Percentiles rank a stretch among this genome's conserved stretches.
phyloP scores from a whole-genome alignment of 2,888 invertebrate species.

The Hirtodrosophila histrioides region DNA sequence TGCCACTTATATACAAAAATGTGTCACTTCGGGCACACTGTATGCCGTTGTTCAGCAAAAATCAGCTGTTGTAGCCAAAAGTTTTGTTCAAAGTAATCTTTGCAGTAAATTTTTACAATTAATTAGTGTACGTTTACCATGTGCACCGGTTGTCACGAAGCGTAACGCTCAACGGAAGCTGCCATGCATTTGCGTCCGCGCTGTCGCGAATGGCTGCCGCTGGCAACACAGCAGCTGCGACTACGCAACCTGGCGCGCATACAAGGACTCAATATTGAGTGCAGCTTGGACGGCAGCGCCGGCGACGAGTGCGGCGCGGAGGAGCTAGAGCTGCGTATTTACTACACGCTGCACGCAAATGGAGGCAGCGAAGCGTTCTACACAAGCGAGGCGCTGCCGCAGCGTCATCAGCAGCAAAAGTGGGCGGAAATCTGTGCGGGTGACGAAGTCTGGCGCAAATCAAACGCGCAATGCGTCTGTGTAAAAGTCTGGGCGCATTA shows the following conservation, averaged over 20 bases:
- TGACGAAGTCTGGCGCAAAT: conserved; percentile 85
- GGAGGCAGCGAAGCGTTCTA: conserved; percentile 93
- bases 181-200: conserved; percentile 78
- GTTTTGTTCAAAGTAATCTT: conserved; percentile 44
- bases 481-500: conserved; percentile 82
- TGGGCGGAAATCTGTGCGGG: conserved; percentile 91
- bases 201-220: conserved; percentile 85
- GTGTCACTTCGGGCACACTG: conserved; percentile 33
- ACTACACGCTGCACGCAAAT: conserved; percentile 92
- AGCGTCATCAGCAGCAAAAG: conserved; percentile 88
- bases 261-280: conserved; percentile 87
- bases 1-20: conserved; percentile 23
- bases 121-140: conserved; percentile 33
- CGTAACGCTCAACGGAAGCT: conserved; percentile 38
- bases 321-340: conserved; percentile 85
- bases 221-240: conserved; percentile 93
- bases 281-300: conserved; percentile 17
- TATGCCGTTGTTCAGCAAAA: conserved; percentile 21
- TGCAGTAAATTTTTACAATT: conserved; percentile 33
- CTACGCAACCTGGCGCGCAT: conserved; percentile 92
- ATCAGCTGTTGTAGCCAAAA: conserved; percentile 60
- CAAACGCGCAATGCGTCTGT: conserved; percentile 83
- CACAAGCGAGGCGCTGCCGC: conserved; percentile 90
- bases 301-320: conserved; percentile 22
- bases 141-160: conserved; percentile 23